phyloP scores from a whole-genome alignment of 2,888 invertebrate species.

The Byasa hedistus region DNA sequence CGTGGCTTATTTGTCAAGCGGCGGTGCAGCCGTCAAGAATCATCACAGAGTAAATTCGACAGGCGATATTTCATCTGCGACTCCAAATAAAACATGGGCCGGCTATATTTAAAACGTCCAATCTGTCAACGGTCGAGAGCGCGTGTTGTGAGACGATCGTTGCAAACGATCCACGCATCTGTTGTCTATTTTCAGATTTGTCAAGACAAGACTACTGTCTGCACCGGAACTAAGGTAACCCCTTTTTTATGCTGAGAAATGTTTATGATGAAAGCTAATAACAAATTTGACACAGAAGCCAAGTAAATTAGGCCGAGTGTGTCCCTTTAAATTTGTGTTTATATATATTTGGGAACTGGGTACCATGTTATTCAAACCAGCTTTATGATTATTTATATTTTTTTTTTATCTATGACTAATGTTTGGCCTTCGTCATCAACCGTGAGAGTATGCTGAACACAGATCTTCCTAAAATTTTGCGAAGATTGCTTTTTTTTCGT shows the following conservation, averaged over 20 bases:
- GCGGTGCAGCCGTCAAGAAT: conserved; percentile 19
- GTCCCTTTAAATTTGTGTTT: not conserved
- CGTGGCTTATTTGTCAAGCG: conserved; percentile 36
- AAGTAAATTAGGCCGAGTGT: conserved; percentile 12
- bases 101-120: conserved; percentile 75
- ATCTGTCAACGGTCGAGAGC: conserved; percentile 78
- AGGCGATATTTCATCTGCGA: conserved; percentile 69
- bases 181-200: conserved; percentile 76
- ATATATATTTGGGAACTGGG: not conserved
- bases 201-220: conserved; percentile 62
- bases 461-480: too few relatives aligned
- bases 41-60: conserved; percentile 51
- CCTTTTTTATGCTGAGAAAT: conserved; percentile 50
- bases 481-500: too few relatives aligned
- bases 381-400: too few relatives aligned
- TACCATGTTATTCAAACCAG: too few relatives aligned
- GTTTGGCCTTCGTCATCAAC: too few relatives aligned
- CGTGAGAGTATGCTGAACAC: too few relatives aligned
- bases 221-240: conserved; percentile 65
- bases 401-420: too few relatives aligned
- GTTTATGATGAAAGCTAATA: conserved; percentile 44
- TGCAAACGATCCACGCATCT: conserved; percentile 74
- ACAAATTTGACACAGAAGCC: conserved; percentile 38
- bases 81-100: conserved; percentile 68
- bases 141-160: conserved; percentile 74